phyloP scores from a whole-genome alignment of 2,888 invertebrate species.

The Polia nebulosa region DNA sequence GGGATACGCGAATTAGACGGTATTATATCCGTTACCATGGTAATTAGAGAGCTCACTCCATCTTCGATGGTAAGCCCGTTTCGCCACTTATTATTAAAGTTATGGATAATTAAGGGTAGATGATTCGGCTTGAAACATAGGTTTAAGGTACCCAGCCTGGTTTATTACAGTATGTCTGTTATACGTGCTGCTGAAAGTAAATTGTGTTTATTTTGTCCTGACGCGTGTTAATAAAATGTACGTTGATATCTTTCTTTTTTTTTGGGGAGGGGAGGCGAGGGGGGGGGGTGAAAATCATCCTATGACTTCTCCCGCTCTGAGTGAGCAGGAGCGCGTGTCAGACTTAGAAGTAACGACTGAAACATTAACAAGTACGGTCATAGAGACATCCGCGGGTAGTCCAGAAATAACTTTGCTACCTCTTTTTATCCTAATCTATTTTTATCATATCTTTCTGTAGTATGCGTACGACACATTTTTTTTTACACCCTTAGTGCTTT shows the following conservation, averaged over 20 bases:
- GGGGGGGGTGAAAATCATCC: no score
- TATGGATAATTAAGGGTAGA: conserved; percentile 23
- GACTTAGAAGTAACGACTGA: background rate
- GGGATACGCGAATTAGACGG: conserved; percentile 57
- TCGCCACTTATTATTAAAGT: conserved; percentile 40
- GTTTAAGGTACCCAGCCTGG: background rate
- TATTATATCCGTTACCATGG: conserved; percentile 60
- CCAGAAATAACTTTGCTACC: background rate
- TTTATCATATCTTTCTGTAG: background rate
- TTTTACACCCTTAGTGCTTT: no score
- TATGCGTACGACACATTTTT: background rate
- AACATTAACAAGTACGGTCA: background rate
- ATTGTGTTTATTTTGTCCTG: background rate
- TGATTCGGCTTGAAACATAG: background rate
- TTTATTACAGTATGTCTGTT: background rate
- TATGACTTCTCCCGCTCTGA: no score
- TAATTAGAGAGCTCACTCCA: conserved; percentile 47
- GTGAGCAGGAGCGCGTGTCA: no score
- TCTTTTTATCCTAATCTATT: background rate
- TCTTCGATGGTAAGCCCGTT: conserved; percentile 40
- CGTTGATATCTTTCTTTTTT: background rate
- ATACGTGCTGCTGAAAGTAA: conserved; percentile 11
- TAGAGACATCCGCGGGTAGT: background rate
- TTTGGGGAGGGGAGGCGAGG: no score
- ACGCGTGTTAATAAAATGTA: conserved; percentile 8